Conservation (phyloP, 2,888 invertebrate species). For the Oasisia sp. region DNA sequence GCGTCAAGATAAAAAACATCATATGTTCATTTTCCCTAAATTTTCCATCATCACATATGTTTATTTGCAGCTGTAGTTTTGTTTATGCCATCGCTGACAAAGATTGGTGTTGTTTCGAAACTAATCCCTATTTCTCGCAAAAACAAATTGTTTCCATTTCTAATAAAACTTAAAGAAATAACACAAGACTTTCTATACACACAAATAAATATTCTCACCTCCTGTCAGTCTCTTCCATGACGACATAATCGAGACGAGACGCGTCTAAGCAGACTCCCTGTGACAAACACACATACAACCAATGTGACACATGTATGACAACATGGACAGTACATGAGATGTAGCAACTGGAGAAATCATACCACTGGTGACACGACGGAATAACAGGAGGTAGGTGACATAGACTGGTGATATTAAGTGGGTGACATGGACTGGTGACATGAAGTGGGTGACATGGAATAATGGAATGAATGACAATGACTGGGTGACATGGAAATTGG, state of each 20-base stretch:
- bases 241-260: not conserved
- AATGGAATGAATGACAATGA: not conserved
- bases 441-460: not conserved
- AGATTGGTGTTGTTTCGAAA: too few relatives aligned
- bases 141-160: too few relatives aligned
- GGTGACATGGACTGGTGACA: not conserved
- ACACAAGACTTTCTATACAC: not conserved
- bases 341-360: too few relatives aligned
- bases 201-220: not conserved
- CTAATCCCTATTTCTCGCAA: too few relatives aligned
- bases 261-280: not conserved
- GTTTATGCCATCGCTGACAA: too few relatives aligned
- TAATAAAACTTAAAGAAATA: not conserved
- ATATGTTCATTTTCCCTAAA: too few relatives aligned
- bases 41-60: too few relatives aligned
- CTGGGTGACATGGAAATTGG: not conserved
- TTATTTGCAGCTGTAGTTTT: too few relatives aligned
- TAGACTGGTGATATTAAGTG: not conserved
- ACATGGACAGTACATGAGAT: too few relatives aligned
- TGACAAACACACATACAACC: not conserved
- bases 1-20: too few relatives aligned
- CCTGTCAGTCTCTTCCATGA: not conserved
- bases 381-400: not conserved
- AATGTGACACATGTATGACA: too few relatives aligned
- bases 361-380: not conserved